phyloP scores from a whole-genome alignment of 2,113 vertebrate species.

The Phasianus colchicus region DNA sequence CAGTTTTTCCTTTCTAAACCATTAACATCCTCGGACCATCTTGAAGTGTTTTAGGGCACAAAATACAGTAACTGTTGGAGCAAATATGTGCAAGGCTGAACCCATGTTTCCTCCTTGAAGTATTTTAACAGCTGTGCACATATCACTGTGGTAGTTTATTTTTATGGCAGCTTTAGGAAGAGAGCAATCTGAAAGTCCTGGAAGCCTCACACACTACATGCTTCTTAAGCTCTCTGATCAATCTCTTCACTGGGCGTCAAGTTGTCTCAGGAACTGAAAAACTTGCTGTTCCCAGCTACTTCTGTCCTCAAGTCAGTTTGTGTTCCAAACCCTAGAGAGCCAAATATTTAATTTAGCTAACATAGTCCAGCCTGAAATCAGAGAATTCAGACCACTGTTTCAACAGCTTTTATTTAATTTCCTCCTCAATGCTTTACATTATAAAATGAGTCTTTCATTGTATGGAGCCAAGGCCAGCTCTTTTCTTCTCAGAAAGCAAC shows the following conservation, averaged over 20 bases:
- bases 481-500: slow-evolving; percentile 61
- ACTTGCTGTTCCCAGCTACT: slow-evolving; percentile 57
- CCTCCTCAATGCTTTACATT: slow-evolving; percentile 67
- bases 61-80: background rate
- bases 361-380: slow-evolving; percentile 51
- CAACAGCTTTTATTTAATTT: slow-evolving; percentile 78
- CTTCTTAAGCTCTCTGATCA: slow-evolving; percentile 7
- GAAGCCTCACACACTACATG: background rate
- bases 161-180: background rate
- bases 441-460: background rate
- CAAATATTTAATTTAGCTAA: slow-evolving; percentile 57
- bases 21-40: background rate
- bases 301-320: slow-evolving; percentile 17
- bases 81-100: background rate
- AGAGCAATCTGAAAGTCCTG: background rate
- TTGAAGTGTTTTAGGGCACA: background rate
- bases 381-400: slow-evolving; percentile 72
- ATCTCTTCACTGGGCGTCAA: slow-evolving; percentile 41
- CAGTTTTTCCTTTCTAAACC: background rate
- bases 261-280: slow-evolving; percentile 58
- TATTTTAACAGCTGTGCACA: background rate
- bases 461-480: slow-evolving; percentile 62
- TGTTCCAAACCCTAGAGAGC: slow-evolving; percentile 31
- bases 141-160: background rate
- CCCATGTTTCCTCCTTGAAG: background rate